phyloP scores from a whole-genome alignment of 2,888 invertebrate genomes.

The Bembecia ichneumoniformis region DNA sequence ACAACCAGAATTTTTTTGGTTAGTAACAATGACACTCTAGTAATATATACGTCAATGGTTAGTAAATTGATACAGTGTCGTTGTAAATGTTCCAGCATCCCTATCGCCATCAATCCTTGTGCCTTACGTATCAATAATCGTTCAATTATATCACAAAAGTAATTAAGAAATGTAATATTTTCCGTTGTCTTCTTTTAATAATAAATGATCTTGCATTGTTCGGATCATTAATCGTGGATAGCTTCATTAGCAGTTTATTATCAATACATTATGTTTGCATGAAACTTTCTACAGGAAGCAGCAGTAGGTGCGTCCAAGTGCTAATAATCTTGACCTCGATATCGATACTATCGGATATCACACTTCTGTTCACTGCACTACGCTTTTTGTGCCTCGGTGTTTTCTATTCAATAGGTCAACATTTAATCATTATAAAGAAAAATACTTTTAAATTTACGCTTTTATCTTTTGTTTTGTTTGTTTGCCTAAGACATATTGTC shows the following conservation, averaged over 20 bases:
- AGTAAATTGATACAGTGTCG: no score
- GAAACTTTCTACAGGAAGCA: slow-evolving; percentile 55
- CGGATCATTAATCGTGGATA: slow-evolving; percentile 34
- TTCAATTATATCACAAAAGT: slow-evolving; percentile 14
- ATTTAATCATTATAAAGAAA: no score
- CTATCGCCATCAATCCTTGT: neutral
- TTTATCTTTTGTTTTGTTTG: no score
- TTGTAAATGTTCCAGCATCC: no score
- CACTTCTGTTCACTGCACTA: neutral
- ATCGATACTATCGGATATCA: slow-evolving; percentile 18
- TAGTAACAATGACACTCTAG: no score
- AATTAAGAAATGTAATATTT: slow-evolving; percentile 18
- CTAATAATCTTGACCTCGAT: slow-evolving; percentile 53
- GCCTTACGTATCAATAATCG: slow-evolving; percentile 10
- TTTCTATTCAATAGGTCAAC: no score
- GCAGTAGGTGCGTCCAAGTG: slow-evolving; percentile 31
- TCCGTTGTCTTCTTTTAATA: slow-evolving; percentile 16
- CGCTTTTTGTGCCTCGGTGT: neutral
- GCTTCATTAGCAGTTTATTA: slow-evolving; percentile 39
- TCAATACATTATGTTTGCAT: slow-evolving; percentile 31
- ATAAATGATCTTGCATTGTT: slow-evolving; percentile 30
- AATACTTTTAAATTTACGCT: no score
- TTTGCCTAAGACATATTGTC: no score
- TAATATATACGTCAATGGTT: no score
- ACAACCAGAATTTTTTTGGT: no score